These are phyloP conservation scores for Astreopora myriophthalma DNA, from an alignment of 64 coral and sea anemone species.

Conservation along the genomic window DNA sequence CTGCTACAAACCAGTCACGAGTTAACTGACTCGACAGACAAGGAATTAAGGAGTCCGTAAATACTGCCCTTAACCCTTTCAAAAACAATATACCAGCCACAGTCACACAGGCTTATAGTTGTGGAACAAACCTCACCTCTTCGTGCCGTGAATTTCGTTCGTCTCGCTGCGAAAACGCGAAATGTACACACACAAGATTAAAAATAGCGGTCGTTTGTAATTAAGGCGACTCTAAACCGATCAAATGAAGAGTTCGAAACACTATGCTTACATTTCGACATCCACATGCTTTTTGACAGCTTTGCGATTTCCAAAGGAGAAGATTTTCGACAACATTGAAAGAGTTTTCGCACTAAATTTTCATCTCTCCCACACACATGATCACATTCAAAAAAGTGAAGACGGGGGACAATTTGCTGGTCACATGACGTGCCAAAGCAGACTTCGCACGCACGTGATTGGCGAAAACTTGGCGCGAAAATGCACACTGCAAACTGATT, in stretches of 20 bases:
- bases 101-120: background rate
- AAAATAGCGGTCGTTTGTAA: background rate
- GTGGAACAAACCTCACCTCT: background rate
- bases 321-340: slow-evolving; percentile 90
- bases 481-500: slow-evolving; percentile 70
- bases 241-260: background rate
- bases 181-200: background rate
- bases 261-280: slow-evolving; percentile 68
- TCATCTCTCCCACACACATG: slow-evolving; percentile 25
- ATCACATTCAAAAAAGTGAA: slow-evolving; percentile 10
- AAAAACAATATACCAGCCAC: background rate
- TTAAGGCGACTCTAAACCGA: background rate
- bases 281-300: slow-evolving; percentile 71
- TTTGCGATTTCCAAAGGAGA: slow-evolving; percentile 87
- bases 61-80: background rate
- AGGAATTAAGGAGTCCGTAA: background rate
- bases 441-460: slow-evolving; percentile 64
- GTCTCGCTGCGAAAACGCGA: slow-evolving; percentile 19
- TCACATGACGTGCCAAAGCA: slow-evolving; percentile 83
- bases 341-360: background rate
- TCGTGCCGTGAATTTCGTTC: background rate
- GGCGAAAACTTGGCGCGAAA: slow-evolving; percentile 84
- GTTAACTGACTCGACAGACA: background rate
- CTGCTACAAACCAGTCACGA: background rate
- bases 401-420: background rate